Base-by-base conservation (phyloP, 2,797 vertebrate genomes). In the Balearica regulorum region DNA sequence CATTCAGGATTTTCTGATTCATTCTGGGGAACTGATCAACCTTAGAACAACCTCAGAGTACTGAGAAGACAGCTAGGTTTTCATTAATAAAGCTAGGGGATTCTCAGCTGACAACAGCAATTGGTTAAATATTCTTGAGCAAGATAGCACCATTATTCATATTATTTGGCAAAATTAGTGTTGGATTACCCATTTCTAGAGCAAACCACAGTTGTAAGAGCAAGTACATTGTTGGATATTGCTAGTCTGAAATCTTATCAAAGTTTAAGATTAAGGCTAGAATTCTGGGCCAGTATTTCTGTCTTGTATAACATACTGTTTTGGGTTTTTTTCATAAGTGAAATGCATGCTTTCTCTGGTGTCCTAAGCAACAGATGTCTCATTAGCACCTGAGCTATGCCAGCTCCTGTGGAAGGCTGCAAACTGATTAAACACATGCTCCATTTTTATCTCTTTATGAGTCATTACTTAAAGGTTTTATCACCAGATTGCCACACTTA, bases 381-480 rank as follows among this genome's bases (percentile, higher is more conserved):
- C 97, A 97, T 98, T 98, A 98, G 94, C 97, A 98, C 98, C 97
- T 97, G 96, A 97, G 96, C 53, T 58, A 92, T 96, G 97, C 96
- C 97, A 97, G 96, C 93, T 97, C 97, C 97, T 96, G 68, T 93
- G 82, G 92, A 97, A 97, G 94, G 95, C 96, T 97, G 90, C 86
- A 97, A 97, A 97, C 96, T 98, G 98, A 98, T 98, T 97, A 98
- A 98, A 97, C 97, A 98, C 97, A 98, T 96, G 97, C 94, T 98
- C 94, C 96, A 95, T 97, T 98, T 98, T 98, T 98, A 95, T 98
- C 96, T 97, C 97, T 97, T 97, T 98, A 97, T 98, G 98, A 98
- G 89, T 98, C 98, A 98, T 98, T 98, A 97, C 97, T 98, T 98
- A 98, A 97, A 97, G 95, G 96, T 97, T 98, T 98, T 98, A 98